phyloP scores from a whole-genome alignment of 2,888 invertebrate genomes.

The Chaetoderma sp. region DNA sequence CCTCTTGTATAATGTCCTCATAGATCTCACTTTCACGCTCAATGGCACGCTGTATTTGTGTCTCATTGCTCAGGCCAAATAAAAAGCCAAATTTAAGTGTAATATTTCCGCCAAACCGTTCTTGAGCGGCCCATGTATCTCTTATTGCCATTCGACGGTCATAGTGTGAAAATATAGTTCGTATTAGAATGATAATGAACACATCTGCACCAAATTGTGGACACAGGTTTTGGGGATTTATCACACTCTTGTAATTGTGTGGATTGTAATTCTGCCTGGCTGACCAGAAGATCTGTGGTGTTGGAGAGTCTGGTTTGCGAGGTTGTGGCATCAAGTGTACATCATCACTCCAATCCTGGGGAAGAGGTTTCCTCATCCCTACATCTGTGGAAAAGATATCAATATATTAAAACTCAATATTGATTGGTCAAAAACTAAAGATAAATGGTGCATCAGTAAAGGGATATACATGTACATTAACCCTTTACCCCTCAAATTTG shows the following conservation, averaged over 20 bases:
- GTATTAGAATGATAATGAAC: constrained; percentile 17
- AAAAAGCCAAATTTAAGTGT: constrained; percentile 23
- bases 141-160: constrained; percentile 24
- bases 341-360: background rate
- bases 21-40: constrained; percentile 7
- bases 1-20: constrained; percentile 22
- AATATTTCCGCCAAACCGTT: background rate
- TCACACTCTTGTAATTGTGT: constrained; percentile 8
- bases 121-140: constrained; percentile 23
- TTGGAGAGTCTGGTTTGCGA: constrained; percentile 1
- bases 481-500: too few relatives aligned
- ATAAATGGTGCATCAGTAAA: too few relatives aligned
- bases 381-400: too few relatives aligned
- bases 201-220: background rate
- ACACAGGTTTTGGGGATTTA: constrained; percentile 6
- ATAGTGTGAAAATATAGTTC: constrained; percentile 11
- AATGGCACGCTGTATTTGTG: background rate
- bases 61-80: constrained; percentile 3
- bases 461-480: too few relatives aligned
- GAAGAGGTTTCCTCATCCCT: too few relatives aligned
- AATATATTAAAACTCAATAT: too few relatives aligned
- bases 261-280: constrained; percentile 5
- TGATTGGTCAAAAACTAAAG: too few relatives aligned
- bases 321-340: background rate
- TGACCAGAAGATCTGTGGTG: constrained; percentile 2